Conservation (phyloP, 2,888 invertebrate species). For the Zygothrica quintamaculata region DNA sequence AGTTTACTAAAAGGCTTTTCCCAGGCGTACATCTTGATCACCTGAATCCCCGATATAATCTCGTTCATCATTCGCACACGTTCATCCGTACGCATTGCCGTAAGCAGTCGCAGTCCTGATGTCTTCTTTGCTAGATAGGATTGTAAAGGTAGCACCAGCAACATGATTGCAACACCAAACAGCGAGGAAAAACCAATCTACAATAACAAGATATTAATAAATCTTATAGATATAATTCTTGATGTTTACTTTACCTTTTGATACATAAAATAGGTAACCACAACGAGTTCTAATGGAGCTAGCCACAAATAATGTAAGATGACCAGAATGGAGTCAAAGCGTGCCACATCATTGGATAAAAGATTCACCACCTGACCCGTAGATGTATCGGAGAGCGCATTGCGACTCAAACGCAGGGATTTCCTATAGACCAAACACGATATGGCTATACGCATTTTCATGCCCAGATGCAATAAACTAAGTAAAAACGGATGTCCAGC, state of each 20-base stretch:
- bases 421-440: slow-evolving; percentile 89
- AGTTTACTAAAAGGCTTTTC: slow-evolving; percentile 93
- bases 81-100: slow-evolving; percentile 94
- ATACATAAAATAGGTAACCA: slow-evolving; percentile 92
- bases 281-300: slow-evolving; percentile 92
- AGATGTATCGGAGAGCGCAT: slow-evolving; percentile 90
- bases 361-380: slow-evolving; percentile 93
- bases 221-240: not conserved
- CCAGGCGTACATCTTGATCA: slow-evolving; percentile 98
- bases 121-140: slow-evolving; percentile 91
- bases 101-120: slow-evolving; percentile 86
- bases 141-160: slow-evolving; percentile 90
- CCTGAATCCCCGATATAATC: slow-evolving; percentile 93
- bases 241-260: slow-evolving; percentile 84
- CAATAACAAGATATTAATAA: not conserved
- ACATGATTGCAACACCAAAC: slow-evolving; percentile 86
- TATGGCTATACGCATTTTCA: slow-evolving; percentile 89
- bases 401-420: slow-evolving; percentile 88
- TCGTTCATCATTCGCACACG: slow-evolving; percentile 96
- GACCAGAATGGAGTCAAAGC: slow-evolving; percentile 87
- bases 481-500: slow-evolving; percentile 94
- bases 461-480: slow-evolving; percentile 87
- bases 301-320: slow-evolving; percentile 96
- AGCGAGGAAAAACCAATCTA: slow-evolving; percentile 86
- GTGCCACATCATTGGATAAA: slow-evolving; percentile 96